phyloP scores from a whole-genome alignment of 1,140 invertebrate species.

The Bombus cullumanus region DNA sequence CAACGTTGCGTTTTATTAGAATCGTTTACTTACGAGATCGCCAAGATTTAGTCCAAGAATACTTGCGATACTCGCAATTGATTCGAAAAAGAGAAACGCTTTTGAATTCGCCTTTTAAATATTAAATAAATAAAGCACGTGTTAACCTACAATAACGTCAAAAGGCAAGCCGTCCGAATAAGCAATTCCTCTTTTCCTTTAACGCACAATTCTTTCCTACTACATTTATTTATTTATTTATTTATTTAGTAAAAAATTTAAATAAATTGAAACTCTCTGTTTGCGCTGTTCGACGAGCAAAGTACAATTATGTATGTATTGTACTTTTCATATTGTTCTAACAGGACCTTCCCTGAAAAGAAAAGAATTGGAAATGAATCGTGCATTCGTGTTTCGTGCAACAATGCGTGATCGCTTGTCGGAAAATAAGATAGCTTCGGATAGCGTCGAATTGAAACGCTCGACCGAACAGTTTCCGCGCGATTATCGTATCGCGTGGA shows the following conservation, averaged over 20 bases:
- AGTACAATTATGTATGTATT: no score
- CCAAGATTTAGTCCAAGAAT: not conserved
- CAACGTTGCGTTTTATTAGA: slow-evolving; percentile 8
- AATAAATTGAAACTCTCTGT: no score
- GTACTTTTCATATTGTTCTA: no score
- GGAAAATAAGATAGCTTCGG: not conserved
- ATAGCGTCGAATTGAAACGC: not conserved
- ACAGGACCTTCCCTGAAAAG: no score
- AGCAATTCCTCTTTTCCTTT: not conserved
- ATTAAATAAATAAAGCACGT: no score
- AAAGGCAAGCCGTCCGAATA: not conserved
- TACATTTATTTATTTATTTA: no score
- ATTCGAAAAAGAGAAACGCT: not conserved
- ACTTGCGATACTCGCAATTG: not conserved
- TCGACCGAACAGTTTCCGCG: not conserved
- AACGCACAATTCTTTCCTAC: no score
- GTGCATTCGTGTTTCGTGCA: not conserved
- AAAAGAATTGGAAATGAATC: not conserved
- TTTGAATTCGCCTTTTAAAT: not conserved
- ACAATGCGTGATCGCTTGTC: not conserved
- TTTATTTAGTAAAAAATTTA: no score
- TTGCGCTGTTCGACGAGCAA: no score
- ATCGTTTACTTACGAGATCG: not conserved
- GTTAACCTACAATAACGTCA: not conserved
- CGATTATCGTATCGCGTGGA: slow-evolving; percentile 1